Conservation (phyloP, 1,140 invertebrate species). For the Dreissena rostriformis region DNA sequence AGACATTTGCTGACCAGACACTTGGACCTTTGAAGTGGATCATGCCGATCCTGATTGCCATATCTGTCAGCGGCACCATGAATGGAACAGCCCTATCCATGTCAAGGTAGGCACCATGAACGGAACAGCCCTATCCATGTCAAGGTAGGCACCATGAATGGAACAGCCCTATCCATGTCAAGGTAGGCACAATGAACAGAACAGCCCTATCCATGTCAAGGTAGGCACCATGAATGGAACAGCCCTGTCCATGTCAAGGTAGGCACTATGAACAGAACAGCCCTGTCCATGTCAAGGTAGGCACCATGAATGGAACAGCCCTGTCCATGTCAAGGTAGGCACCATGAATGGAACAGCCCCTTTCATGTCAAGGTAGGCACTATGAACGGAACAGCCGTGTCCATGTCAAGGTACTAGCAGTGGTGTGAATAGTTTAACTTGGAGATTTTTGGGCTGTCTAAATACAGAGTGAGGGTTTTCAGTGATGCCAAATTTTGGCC, state of each 20-base stretch:
- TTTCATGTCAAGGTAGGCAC: conserved; percentile 99
- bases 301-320: conserved; percentile 99
- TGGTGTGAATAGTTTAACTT: no score
- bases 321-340: conserved; percentile 98
- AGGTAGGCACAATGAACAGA: conserved; percentile 99
- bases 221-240: conserved; percentile 99
- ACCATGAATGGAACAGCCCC: conserved; percentile 98
- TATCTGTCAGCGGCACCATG: conserved; percentile 99
- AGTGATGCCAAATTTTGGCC: no score
- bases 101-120: conserved; percentile 98
- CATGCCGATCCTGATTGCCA: conserved; percentile 98
- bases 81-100: conserved; percentile 99
- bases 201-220: conserved; percentile 98
- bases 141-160: conserved; percentile 99
- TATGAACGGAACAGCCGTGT: conserved; percentile 98
- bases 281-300: conserved; percentile 97
- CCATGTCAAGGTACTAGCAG: conserved; percentile 83
- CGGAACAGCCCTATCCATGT: conserved; percentile 98
- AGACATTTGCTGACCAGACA: conserved; percentile 95
- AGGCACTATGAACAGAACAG: conserved; percentile 98
- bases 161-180: conserved; percentile 98
- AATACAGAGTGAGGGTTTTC: no score
- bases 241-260: conserved; percentile 96
- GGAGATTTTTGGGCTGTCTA: no score
- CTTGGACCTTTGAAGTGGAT: conserved; percentile 96